A percentile compares a stretch with the other conserved stretches of the same genome.
These are phyloP conservation scores for Cheilosia grossa DNA, from an alignment of 2,888 invertebrate genomes.

Conservation along the genomic window DNA sequence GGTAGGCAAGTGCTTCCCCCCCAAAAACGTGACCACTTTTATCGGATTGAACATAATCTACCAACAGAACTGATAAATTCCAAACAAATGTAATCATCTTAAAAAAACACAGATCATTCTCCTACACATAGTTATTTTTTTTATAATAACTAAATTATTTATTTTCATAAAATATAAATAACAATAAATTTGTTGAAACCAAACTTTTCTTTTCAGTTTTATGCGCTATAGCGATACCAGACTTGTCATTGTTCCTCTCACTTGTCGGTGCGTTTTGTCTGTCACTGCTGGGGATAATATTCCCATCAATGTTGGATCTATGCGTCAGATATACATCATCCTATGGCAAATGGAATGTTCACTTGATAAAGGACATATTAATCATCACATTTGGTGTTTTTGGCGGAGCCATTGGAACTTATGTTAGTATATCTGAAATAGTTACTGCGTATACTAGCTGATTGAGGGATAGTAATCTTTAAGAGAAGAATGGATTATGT, in stretches of 20 bases:
- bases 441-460: slow-evolving; percentile 75
- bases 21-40: too few species aligned
- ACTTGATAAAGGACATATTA: slow-evolving; percentile 88
- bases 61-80: too few species aligned
- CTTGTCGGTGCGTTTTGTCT: slow-evolving; percentile 96
- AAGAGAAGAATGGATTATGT: background rate
- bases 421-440: slow-evolving; percentile 80
- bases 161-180: too few species aligned
- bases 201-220: slow-evolving; percentile 85
- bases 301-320: slow-evolving; percentile 94
- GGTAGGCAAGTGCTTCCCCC: too few species aligned
- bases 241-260: slow-evolving; percentile 95
- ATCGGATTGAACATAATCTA: too few species aligned
- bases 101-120: too few species aligned
- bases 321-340: slow-evolving; percentile 88
- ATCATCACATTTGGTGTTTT: slow-evolving; percentile 89
- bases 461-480: background rate
- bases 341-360: slow-evolving; percentile 88
- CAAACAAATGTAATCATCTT: too few species aligned
- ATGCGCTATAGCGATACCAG: slow-evolving; percentile 92
- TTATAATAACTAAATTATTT: too few species aligned
- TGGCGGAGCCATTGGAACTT: slow-evolving; percentile 90
- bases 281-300: slow-evolving; percentile 95
- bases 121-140: too few species aligned
- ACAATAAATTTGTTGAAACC: too few species aligned